These are phyloP conservation scores for Megaptera novaeangliae DNA, from an alignment of 2,113 vertebrate species.

Conservation along the genomic window DNA sequence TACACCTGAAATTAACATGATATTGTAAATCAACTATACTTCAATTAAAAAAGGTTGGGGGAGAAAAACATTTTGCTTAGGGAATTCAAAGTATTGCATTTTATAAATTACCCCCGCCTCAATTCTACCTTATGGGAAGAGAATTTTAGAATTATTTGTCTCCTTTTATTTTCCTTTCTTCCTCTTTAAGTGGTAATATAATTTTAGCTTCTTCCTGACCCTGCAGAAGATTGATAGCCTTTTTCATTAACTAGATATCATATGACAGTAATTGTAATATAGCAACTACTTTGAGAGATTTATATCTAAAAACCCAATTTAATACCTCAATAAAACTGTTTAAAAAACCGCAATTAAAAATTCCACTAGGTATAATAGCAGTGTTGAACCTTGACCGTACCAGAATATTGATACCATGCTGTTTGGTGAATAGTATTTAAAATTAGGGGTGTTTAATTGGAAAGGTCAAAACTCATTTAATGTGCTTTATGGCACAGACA, in stretches of 20 bases:
- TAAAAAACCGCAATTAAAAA: neutral
- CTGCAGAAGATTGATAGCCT: neutral
- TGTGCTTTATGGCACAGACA: neutral
- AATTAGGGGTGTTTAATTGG: neutral
- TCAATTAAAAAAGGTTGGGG: neutral
- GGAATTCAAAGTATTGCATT: neutral
- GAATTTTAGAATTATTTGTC: neutral
- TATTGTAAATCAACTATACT: neutral
- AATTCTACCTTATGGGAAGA: neutral
- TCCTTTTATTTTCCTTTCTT: neutral
- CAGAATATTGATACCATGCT: neutral
- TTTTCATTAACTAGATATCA: neutral
- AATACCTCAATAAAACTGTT: neutral
- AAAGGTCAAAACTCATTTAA: neutral
- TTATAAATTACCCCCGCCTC: neutral
- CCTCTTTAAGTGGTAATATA: neutral
- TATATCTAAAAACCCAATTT: constrained; percentile 1
- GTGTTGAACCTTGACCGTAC: neutral
- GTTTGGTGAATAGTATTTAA: constrained; percentile 7
- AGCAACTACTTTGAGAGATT: constrained; percentile 16
- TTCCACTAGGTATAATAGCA: neutral
- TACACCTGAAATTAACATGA: neutral
- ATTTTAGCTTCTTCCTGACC: constrained; percentile 17
- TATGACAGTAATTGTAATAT: neutral
- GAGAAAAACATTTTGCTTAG: neutral